These are phyloP conservation scores for Caenorhabditis brenneri DNA, from an alignment of 1,140 invertebrate species.

Conservation along the genomic window DNA sequence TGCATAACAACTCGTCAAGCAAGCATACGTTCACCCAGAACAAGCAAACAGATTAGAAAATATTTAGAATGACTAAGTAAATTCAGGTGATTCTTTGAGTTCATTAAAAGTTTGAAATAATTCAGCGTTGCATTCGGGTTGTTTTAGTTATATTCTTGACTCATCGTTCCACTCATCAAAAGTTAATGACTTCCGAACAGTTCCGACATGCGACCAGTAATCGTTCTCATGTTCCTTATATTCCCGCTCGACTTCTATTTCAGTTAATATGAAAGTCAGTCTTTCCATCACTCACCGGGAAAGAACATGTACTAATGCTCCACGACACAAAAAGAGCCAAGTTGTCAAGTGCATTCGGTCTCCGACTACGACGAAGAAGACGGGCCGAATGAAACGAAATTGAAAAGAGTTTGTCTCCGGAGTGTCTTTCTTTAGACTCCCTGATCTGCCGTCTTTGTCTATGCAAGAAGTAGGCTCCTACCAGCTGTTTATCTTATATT, in stretches of 20 bases:
- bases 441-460: background rate
- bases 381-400: conserved; percentile 24
- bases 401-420: conserved; percentile 28
- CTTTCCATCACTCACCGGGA: background rate
- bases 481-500: too few relatives aligned
- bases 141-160: too few relatives aligned
- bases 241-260: background rate
- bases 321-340: conserved; percentile 2
- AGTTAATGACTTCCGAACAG: too few relatives aligned
- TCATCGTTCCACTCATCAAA: too few relatives aligned
- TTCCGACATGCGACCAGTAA: too few relatives aligned
- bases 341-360: conserved; percentile 26
- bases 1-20: background rate
- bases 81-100: too few relatives aligned
- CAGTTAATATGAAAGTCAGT: background rate
- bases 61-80: too few relatives aligned
- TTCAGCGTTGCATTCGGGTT: too few relatives aligned
- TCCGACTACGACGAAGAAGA: background rate
- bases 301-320: conserved; percentile 5
- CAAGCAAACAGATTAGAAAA: background rate
- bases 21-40: background rate
- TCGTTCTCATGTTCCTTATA: background rate
- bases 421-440: background rate
- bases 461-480: too few relatives aligned
- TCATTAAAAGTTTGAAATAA: too few relatives aligned